Evolutionary conservation across 1,140 invertebrate genomes (phyloP), one percentile per base, ranked within the genome.

Genomic region (Xylocopa sonorina): DNA sequence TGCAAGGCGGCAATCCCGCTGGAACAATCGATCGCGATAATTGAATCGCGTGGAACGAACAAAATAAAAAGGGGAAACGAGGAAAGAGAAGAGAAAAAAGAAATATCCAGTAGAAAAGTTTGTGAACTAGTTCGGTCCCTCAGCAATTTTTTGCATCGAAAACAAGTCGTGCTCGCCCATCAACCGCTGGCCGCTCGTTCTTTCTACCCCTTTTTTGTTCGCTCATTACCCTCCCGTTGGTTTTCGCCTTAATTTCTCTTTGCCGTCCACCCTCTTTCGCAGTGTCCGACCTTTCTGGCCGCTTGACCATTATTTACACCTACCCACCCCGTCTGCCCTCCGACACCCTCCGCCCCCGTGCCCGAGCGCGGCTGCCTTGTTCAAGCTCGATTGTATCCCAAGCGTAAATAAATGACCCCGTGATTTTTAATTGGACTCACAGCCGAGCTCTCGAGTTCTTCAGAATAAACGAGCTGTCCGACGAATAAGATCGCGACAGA

Each of bases 291-390:
- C 75, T 87, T 84, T 81, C 85, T 84, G 71, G 73, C 79, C 80
- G 80, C 82, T 84, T 86, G 85, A 87, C 86, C 86, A 87, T 87
- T 87, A 87, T 84, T 87, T 87, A 87, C 82, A 87, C 73, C 84
- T 71, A 86, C 38, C 78, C n/a, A n/a, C n/a, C 48, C 63, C 57
- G 43, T n/a, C 29, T 29, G 32, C 60, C 41, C 3, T 27, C 16
- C 6, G 0, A 0, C 63, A 0, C 58, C 3, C 53, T 18, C 53
- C 53, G 16, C 27, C 6, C 63, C 51, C 29, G n/a, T n/a, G n/a
- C n/a, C n/a, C n/a, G n/a, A n/a, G n/a, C n/a, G 5, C 58, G 4
- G 9, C 43, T 24, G 41, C 67, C 72, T 66, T 60, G 57, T 62
- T 75, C 78, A 55, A 76, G 58, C 85, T 80, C 74, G 73, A 84